These are phyloP conservation scores for Tridacna gigas DNA, from an alignment of 2,888 invertebrate genomes.

Conservation along the genomic window DNA sequence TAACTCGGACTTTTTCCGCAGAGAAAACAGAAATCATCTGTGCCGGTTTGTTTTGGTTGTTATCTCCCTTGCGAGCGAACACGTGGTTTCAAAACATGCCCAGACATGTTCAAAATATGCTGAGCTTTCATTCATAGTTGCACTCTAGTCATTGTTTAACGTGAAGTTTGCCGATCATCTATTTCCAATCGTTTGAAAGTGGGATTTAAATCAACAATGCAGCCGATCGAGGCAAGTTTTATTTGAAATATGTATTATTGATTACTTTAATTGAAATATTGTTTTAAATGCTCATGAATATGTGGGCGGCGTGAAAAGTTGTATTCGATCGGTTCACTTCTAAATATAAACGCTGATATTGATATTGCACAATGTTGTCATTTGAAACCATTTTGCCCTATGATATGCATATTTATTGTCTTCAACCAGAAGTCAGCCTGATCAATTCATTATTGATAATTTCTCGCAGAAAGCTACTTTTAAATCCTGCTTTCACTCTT, in stretches of 20 bases:
- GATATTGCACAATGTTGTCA: too few species aligned
- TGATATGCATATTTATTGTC: too few species aligned
- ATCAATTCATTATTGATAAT: too few species aligned
- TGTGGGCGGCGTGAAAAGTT: too few species aligned
- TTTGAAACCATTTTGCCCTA: too few species aligned
- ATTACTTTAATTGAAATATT: neutral
- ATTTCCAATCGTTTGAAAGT: neutral
- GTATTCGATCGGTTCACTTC: too few species aligned
- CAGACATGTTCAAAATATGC: slow-evolving; percentile 59
- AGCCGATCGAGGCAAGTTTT: slow-evolving; percentile 34
- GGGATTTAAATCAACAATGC: slow-evolving; percentile 50
- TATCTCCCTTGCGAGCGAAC: slow-evolving; percentile 49
- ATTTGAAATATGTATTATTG: neutral
- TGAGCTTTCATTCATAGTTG: slow-evolving; percentile 56
- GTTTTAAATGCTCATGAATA: neutral
- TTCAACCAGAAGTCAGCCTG: too few species aligned
- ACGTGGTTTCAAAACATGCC: slow-evolving; percentile 61
- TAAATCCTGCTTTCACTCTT: too few species aligned
- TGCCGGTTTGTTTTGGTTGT: slow-evolving; percentile 55
- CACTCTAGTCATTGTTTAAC: slow-evolving; percentile 8
- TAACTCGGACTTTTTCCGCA: slow-evolving; percentile 31
- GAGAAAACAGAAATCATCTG: slow-evolving; percentile 1
- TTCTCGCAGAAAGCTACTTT: too few species aligned
- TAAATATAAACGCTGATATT: too few species aligned
- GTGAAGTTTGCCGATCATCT: slow-evolving; percentile 8